phyloP scores from a whole-genome alignment of 2,888 invertebrate species.

The Mythimna pallens region DNA sequence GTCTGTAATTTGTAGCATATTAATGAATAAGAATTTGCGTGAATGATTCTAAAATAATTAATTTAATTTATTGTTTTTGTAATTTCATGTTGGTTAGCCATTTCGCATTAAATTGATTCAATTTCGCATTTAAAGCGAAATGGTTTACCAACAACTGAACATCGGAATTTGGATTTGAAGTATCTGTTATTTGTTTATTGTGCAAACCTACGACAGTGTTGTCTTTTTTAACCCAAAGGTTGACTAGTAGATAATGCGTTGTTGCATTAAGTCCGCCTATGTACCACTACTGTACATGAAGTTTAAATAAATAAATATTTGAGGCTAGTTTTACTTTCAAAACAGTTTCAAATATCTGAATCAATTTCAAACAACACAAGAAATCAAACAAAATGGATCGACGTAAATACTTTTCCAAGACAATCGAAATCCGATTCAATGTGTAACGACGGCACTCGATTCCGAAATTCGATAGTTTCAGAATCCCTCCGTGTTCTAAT shows the following conservation, averaged over 20 bases:
- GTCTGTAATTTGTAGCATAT: too few relatives aligned
- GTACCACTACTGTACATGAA: too few relatives aligned
- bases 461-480: constrained; percentile 59
- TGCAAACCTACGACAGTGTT: too few relatives aligned
- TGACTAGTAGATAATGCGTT: too few relatives aligned
- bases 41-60: too few relatives aligned
- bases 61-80: too few relatives aligned
- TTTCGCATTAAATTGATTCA: not conserved
- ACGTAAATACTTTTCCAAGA: constrained; percentile 29
- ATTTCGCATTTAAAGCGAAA: not conserved
- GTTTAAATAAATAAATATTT: not conserved
- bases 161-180: too few relatives aligned
- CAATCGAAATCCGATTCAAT: constrained; percentile 52
- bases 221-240: too few relatives aligned
- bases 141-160: not conserved
- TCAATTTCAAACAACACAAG: not conserved
- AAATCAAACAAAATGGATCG: constrained; percentile 3
- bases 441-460: constrained; percentile 46
- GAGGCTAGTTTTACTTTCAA: not conserved
- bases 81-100: too few relatives aligned
- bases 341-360: not conserved
- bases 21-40: too few relatives aligned
- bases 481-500: constrained; percentile 65
- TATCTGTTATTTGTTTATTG: too few relatives aligned
- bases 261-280: too few relatives aligned